Conservation (phyloP, 1,140 invertebrate genomes). For the Dolichoris vasculosae region DNA sequence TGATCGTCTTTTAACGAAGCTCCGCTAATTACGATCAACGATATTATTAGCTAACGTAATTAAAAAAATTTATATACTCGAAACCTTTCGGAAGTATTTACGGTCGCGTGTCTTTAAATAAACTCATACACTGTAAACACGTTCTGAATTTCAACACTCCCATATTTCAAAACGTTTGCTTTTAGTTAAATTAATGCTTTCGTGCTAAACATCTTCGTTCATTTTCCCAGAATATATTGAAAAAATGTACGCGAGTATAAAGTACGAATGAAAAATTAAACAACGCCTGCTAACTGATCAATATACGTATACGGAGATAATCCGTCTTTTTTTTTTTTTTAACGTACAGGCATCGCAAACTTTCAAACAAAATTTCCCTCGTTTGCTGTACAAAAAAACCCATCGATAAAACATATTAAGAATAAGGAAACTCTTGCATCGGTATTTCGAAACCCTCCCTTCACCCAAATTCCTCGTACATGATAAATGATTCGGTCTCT, state of each 20-base stretch:
- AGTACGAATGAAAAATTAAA: too few species aligned
- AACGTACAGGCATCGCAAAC: background rate
- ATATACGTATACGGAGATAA: too few species aligned
- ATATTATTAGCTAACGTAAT: background rate
- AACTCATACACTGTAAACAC: background rate
- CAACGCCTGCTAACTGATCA: too few species aligned
- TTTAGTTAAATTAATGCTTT: conserved; percentile 5
- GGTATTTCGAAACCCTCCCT: conserved; percentile 30
- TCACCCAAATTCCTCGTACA: conserved; percentile 11
- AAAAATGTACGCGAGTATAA: background rate
- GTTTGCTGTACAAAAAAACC: background rate
- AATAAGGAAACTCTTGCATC: background rate
- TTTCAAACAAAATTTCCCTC: background rate
- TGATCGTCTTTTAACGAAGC: background rate
- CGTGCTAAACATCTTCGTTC: background rate
- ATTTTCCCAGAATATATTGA: background rate
- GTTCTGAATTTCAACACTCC: background rate
- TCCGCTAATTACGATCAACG: background rate
- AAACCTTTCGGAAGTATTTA: background rate
- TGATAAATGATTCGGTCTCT: background rate
- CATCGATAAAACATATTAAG: conserved; percentile 17
- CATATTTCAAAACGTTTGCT: background rate
- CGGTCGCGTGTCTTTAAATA: background rate
- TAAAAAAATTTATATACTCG: background rate
- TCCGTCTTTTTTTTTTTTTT: too few species aligned